phyloP scores from a whole-genome alignment of 2,888 invertebrate genomes.

The Drosophila kambysellisi region DNA sequence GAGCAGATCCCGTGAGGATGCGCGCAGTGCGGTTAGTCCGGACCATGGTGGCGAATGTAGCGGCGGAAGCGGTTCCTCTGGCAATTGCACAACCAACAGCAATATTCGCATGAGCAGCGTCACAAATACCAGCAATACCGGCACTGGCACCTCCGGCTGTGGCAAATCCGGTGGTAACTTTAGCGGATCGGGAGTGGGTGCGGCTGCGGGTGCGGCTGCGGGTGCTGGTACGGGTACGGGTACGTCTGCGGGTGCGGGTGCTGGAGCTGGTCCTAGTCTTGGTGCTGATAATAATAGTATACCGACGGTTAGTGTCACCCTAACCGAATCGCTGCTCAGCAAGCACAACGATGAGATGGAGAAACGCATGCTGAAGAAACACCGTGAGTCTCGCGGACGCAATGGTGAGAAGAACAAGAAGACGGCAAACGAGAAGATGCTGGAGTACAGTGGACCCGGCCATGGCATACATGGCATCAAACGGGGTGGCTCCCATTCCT shows the following conservation, averaged over 20 bases:
- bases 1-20: constrained; percentile 76
- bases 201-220: background rate
- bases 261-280: background rate
- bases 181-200: background rate
- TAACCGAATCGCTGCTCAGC: constrained; percentile 88
- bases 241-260: background rate
- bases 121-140: constrained; percentile 85
- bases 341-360: constrained; percentile 95
- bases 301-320: constrained; percentile 85
- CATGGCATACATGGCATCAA: constrained; percentile 87
- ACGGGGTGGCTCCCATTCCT: constrained; percentile 87
- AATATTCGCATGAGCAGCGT: constrained; percentile 87
- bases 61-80: constrained; percentile 88
- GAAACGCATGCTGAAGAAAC: constrained; percentile 90
- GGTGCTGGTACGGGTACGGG: background rate
- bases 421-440: constrained; percentile 73
- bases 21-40: constrained; percentile 77
- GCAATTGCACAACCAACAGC: constrained; percentile 87
- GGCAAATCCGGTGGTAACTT: constrained; percentile 29
- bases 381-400: constrained; percentile 87
- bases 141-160: constrained; percentile 81
- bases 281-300: constrained; percentile 76
- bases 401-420: constrained; percentile 85
- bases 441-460: constrained; percentile 80
- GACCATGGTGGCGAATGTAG: constrained; percentile 85